Evolutionary conservation across 2,797 vertebrate species (phyloP).

Genomic region (Sarcoramphus papa): DNA sequence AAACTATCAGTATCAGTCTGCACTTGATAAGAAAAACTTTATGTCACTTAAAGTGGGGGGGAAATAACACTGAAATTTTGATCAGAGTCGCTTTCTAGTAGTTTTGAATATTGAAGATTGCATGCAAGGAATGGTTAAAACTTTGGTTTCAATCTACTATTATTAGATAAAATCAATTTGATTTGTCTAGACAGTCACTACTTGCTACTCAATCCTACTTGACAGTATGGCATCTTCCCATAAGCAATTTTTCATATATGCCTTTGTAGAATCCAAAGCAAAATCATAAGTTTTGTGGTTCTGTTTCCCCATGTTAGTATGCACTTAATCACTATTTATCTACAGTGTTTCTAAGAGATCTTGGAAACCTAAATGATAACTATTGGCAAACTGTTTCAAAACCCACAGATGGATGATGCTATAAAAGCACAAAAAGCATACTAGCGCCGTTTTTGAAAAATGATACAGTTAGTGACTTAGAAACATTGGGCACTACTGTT

Average conservation of each 20-base stretch:
- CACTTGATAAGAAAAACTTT: background rate
- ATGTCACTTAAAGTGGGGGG: background rate
- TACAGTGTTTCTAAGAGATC: background rate
- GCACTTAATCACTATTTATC: background rate
- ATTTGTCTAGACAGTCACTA: background rate
- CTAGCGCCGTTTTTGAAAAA: background rate
- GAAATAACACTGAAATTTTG: background rate
- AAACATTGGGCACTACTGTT: background rate
- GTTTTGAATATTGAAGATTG: background rate
- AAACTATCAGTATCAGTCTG: background rate
- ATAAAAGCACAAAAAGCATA: background rate
- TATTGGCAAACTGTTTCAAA: background rate
- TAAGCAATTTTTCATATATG: background rate
- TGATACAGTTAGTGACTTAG: background rate
- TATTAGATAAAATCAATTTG: background rate
- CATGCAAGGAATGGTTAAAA: background rate
- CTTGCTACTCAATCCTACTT: background rate
- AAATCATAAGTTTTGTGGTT: background rate
- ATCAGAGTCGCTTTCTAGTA: background rate
- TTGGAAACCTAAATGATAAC: background rate
- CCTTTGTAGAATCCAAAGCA: background rate
- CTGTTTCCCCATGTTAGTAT: background rate
- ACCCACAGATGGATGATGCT: background rate
- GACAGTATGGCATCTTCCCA: background rate
- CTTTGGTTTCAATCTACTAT: background rate